Base-by-base conservation (phyloP, 2,797 vertebrate species). In the Streptopelia turtur region DNA sequence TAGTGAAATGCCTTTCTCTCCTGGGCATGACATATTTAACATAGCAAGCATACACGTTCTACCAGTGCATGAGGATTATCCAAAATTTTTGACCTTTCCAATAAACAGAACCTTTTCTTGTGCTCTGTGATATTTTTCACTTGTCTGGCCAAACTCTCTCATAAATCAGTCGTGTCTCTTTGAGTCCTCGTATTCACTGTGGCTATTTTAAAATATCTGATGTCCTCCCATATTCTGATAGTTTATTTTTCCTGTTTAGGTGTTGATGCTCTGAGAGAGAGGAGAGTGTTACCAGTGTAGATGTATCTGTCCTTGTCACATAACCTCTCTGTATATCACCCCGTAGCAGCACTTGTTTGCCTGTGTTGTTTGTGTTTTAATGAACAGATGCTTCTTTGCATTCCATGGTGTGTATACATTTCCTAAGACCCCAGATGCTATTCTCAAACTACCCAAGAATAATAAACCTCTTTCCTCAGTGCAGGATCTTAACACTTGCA, bases 361-460 rank as follows among this genome's bases (percentile, higher is more conserved):
- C 60, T 64, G 16, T 71, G 50, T 83, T 74, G 70, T 78, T 91
- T 66, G 45, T 87, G 68, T 74, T 92, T 77, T 93, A 90, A 95
- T 71, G 79, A 93, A 91, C 71, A 94, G 91, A 80, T 94, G 69
- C 66, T 93, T 92, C 70, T 22, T 82, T 66, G 71, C 1, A 0
- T 91, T 95, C 87, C 70, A 9, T 53, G 35, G n/a, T 20, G 9
- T 59, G 37, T 87, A 63, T 87, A 57, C 78, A 90, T 94, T 95
- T 95, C 64, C 77, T 83, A 81, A 93, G 83, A 81, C 52, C 71
- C 75, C 75, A 94, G 66, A 90, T 93, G 88, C 91, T 84, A 9
- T 93, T 94, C 68, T 93, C 80, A 45, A 85, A 94, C 45, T 91
- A 65, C 55, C 69, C 75, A 66, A 93, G 95, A 95, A 87, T 85